Base-by-base conservation (phyloP, 2,113 vertebrate species). In the Barnardius zonarius region DNA sequence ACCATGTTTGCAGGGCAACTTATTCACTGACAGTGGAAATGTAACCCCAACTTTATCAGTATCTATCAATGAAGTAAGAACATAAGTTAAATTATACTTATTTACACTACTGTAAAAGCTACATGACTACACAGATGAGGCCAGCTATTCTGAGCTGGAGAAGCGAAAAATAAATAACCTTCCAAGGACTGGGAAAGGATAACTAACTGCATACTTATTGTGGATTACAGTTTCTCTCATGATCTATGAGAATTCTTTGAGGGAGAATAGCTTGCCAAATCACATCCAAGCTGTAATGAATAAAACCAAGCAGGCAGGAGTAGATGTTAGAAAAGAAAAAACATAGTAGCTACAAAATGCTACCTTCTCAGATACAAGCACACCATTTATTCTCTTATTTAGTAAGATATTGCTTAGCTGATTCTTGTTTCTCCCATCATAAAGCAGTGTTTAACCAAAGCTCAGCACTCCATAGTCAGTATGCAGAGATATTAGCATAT, bases 401-500 rank as follows among this genome's bases (percentile, higher is more conserved):
- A 67, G 3, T 8, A 55, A 80, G n/a, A 16, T 35, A 46, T 2
- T 0, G 0, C 44, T 80, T 39, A 11, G 37, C 16, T 28, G 5
- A 1, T 35, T 23, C 20, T 59, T 81, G 73, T 75, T 35, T 15
- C 11, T 73, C 17, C 28, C 2, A 2, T 61, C 17, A 37, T 11
- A 59, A 46, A 46, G 25, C 4, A 25, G 9, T 6, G 7, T 11
- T 91, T 61, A 51, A 80, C 37, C 19, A 17, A 55, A 61, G 43
- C 11, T 54, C 20, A 67, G 41, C 44, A 37, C 0, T 3, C 74
- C 4, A 0, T 1, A 6, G 17, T 25, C 15, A 54, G 13, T 12
- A 62, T 7, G 15, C 10, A 18, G 2, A 57, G 35, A 13, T 15
- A 33, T 2, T 8, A 64, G 23, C 35, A 43, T 13, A 13, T 0